Conservation (phyloP, 2,113 vertebrate species). For the Chaetura pelagica region DNA sequence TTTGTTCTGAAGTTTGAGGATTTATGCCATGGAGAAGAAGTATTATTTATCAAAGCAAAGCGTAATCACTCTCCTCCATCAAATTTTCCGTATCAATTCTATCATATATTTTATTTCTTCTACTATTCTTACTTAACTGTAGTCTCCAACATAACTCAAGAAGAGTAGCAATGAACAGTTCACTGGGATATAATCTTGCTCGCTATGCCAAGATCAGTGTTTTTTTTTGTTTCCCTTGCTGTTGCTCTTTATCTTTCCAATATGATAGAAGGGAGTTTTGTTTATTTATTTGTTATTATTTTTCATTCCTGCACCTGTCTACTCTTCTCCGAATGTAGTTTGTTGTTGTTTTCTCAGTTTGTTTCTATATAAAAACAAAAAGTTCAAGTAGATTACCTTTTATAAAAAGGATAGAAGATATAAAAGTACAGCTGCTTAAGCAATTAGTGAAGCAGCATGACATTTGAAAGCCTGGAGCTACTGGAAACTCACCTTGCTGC, state of each 20-base stretch:
- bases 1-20: not conserved
- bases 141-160: not conserved
- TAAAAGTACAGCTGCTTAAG: slow-evolving; percentile 46
- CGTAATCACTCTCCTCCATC: not conserved
- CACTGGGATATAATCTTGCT: not conserved
- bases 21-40: not conserved
- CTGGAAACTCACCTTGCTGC: slow-evolving; percentile 37
- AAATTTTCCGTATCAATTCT: not conserved
- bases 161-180: not conserved
- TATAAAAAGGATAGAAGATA: not conserved
- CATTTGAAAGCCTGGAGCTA: slow-evolving; percentile 32
- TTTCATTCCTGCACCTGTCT: slow-evolving; percentile 25
- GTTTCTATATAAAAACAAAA: not conserved
- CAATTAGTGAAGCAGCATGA: slow-evolving; percentile 42
- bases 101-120: not conserved
- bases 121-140: not conserved
- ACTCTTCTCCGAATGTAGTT: not conserved
- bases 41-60: not conserved
- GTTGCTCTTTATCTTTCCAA: not conserved
- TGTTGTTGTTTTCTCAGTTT: not conserved
- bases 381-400: slow-evolving; percentile 3
- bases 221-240: not conserved
- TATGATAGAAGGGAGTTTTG: not conserved
- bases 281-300: not conserved
- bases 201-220: not conserved